phyloP scores from a whole-genome alignment of 1,140 invertebrate genomes.

The Micrasema minimum region DNA sequence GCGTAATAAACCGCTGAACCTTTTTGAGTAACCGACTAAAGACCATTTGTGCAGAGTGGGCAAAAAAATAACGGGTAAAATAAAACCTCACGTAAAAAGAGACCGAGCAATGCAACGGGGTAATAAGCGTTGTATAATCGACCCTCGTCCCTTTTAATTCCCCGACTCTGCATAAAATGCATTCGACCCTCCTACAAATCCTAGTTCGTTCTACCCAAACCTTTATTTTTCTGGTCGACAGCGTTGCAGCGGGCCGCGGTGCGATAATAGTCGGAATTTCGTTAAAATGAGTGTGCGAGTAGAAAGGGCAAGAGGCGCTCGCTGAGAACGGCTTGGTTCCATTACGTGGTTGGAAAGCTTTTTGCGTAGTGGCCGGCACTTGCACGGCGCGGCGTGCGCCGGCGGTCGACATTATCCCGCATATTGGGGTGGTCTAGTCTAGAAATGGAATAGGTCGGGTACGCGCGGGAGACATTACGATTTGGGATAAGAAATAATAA shows the following conservation, averaged over 20 bases:
- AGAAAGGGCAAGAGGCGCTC: too few relatives aligned
- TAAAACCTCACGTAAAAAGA: not conserved
- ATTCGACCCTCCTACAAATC: not conserved
- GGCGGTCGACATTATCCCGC: not conserved
- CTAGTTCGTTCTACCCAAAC: not conserved
- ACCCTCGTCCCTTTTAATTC: not conserved
- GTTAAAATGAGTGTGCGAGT: too few relatives aligned
- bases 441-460: constrained; percentile 35
- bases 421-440: constrained; percentile 27
- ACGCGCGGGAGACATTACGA: not conserved
- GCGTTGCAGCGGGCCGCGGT: constrained; percentile 16
- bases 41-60: not conserved
- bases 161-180: not conserved
- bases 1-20: not conserved
- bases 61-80: not conserved
- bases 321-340: too few relatives aligned
- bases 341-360: not conserved
- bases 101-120: not conserved
- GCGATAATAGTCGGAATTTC: not conserved
- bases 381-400: not conserved
- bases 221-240: constrained; percentile 3
- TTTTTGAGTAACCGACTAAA: too few relatives aligned
- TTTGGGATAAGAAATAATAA: not conserved
- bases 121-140: not conserved
- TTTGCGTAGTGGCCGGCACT: not conserved